These are phyloP conservation scores for Andrena chrysosceles DNA, from an alignment of 2,888 invertebrate species.

Conservation along the genomic window DNA sequence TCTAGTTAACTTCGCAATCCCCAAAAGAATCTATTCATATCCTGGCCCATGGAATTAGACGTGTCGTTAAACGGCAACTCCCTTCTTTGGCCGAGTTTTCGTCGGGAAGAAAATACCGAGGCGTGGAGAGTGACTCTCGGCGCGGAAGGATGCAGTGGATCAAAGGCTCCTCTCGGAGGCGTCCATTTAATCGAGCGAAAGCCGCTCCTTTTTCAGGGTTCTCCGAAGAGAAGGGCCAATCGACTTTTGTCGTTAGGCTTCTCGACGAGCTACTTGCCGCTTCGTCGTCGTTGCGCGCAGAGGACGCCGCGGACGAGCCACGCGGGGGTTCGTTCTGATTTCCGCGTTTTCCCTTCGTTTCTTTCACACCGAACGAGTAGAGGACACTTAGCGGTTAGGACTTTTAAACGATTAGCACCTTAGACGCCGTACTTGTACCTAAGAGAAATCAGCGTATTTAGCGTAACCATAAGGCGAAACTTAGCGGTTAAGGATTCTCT, in stretches of 20 bases:
- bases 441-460: conserved; percentile 73
- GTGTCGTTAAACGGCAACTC: neutral
- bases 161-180: conserved; percentile 50
- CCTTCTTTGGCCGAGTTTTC: neutral
- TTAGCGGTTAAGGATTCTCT: conserved; percentile 72
- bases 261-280: conserved; percentile 32
- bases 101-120: conserved; percentile 14
- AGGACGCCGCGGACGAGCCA: conserved; percentile 6
- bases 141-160: conserved; percentile 42
- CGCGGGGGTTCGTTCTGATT: conserved; percentile 8
- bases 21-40: neutral
- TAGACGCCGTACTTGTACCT: conserved; percentile 73
- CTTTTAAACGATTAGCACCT: conserved; percentile 72
- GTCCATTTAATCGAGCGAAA: conserved; percentile 48
- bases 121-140: conserved; percentile 1
- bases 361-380: conserved; percentile 53
- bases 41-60: neutral
- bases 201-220: conserved; percentile 59
- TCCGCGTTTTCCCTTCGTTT: conserved; percentile 31
- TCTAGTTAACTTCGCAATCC: too few relatives aligned
- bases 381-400: conserved; percentile 66
- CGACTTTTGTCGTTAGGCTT: conserved; percentile 59
- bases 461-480: conserved; percentile 67
- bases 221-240: conserved; percentile 60
- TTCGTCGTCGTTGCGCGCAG: conserved; percentile 32